Evolutionary conservation across 2,797 vertebrate species (phyloP), one percentile per base, ranked within the genome.

Genomic region (Pseudomugil tenellus): DNA sequence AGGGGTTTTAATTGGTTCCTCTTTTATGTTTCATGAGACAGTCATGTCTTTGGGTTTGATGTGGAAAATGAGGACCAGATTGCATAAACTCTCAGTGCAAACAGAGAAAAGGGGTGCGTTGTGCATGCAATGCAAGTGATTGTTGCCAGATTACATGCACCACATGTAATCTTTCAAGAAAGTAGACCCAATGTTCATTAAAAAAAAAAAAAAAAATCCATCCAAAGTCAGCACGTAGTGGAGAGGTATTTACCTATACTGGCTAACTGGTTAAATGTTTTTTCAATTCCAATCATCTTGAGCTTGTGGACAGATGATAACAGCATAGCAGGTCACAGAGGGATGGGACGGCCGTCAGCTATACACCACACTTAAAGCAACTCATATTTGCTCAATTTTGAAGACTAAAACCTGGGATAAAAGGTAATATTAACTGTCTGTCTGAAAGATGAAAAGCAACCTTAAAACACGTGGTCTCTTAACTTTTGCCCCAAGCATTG

Each of bases 31-130:
- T 87, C 62, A 71, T 59, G 70, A 91, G 81, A 81, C 78, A 84
- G 87, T 89, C 85, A 83, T 85, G 75, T 76, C 54, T 90, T 85
- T 86, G 80, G 80, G 67, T 84, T 84, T 77, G 87, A 85, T 82
- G 63, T 76, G 79, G 88, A 86, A 92, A 93, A 94, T 86, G 86
- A 90, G 84, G 79, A 75, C 72, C 83, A 90, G 89, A 92, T 89
- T 90, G 74, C 61, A 48, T 72, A 81, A 73, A 81, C 62, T 78
- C 86, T 29, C 73, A 85, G 80, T 79, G 82, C 87, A 92, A 91
- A 92, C 86, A 86, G 53, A 62, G 73, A 80, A 75, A 81, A 77
- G 70, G 79, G 70, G 75, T 87, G 80, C 72, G 69, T 76, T 90
- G 86, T 77, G 80, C 87, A 89, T 91, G 86, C 79, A 71, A 74